Evolutionary conservation across 2,888 invertebrate species (phyloP), one percentile per base, ranked within the genome.

Genomic region (Leptinotarsa tumamoca): DNA sequence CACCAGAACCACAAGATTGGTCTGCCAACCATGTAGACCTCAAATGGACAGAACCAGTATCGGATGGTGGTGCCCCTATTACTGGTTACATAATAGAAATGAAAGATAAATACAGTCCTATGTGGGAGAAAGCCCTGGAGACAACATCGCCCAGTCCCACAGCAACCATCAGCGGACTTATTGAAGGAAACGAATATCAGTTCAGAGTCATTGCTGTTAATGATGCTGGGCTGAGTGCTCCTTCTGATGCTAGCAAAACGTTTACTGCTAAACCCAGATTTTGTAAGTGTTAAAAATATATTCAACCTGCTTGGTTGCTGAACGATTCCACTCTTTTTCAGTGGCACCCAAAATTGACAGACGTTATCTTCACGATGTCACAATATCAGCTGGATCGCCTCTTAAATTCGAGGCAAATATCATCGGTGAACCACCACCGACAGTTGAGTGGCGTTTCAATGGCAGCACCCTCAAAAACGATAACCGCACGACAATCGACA

Each of bases 261-360:
- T 96, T 97, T 89, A 90, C 92, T 74, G 96, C 96, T 72, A 96
- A 96, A 87, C 96, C 96, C 0, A 91, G 96, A 80, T 96, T 94
- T 90, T 89, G 92, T 92, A 89, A 90, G 91, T 89, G 80, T 67
- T 21, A 5, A 54, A 68, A 72, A 27, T 56, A 43, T 52, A 67
- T 15, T 50, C 18, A 63, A 63, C 15, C 23, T 5, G 21, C 17
- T 17, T 4, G 27, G 10, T 63, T 27, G 10, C 27, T 33, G 63
- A 63, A 27, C 17, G 58, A 21, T 71, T 17, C 17, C 21, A 43
- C 67, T 68, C 51, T 67, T 21, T 88, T 90, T 78, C 87, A 93
- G 93, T 98, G 87, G 97, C 98, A 80, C 99, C 99, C 21, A 96
- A 96, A 90, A 99, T 99, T 88, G 98, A 98, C 90, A 92, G 98